Percentiles rank a stretch among this genome's conserved stretches.
Evolutionary conservation across 2,113 vertebrate species (phyloP).

Genomic region (Poecilia latipinna): DNA sequence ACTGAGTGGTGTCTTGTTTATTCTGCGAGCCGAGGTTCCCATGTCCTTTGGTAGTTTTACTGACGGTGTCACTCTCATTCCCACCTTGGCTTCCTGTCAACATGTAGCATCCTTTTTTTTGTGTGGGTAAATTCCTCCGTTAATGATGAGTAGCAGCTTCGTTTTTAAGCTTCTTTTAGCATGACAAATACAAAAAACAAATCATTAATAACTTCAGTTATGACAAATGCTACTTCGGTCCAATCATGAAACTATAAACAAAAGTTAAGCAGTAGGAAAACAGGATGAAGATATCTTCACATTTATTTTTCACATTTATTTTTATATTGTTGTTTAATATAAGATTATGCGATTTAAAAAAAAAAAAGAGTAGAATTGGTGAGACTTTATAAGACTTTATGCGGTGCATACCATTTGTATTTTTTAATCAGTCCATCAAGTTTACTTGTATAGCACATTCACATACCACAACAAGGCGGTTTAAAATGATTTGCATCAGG

Average conservation of each 20-base stretch:
- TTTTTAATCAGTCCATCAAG: too few species aligned
- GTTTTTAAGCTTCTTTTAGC: background rate
- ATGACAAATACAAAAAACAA: background rate
- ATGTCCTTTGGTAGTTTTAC: conserved; percentile 15
- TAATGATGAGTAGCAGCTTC: background rate
- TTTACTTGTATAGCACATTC: too few species aligned
- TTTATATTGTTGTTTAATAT: too few species aligned
- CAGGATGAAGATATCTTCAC: background rate
- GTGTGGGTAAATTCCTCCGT: background rate
- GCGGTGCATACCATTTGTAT: too few species aligned
- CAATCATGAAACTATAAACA: background rate
- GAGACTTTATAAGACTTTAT: too few species aligned
- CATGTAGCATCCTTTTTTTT: background rate
- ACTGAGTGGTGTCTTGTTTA: conserved; percentile 30
- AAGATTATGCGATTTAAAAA: too few species aligned
- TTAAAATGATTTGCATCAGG: too few species aligned
- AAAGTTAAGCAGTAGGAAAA: background rate
- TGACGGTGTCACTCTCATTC: conserved; percentile 13
- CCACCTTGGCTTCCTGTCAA: background rate
- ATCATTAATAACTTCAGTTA: background rate
- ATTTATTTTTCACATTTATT: too few species aligned
- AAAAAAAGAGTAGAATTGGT: too few species aligned
- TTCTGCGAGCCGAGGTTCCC: conserved; percentile 26
- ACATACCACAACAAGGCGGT: too few species aligned
- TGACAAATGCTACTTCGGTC: background rate